Evolutionary conservation across 2,113 vertebrate species (phyloP), one percentile per base, ranked within the genome.

Genomic region (Scophthalmus maximus): DNA sequence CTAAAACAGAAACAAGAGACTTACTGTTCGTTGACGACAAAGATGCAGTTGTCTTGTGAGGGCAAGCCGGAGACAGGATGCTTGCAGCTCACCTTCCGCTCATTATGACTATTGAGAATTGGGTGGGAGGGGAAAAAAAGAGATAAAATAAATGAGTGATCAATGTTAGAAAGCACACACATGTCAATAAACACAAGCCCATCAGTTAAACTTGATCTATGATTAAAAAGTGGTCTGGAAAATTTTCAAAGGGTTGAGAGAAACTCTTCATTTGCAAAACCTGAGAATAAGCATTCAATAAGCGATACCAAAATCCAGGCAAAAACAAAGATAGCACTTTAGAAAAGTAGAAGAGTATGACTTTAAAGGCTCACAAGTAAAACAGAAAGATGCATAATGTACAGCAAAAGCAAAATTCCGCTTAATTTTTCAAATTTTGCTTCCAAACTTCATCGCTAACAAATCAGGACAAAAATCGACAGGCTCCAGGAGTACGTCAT

Each of bases 1-100:
- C 78, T 73, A 77, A 26, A 58, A 61, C 17, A 68, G 42, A 82
- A 73, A 92, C 73, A 87, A 91, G 85, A 75, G 58, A 96, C 98
- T 98, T 95, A 99, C 98, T 98, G 97, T 91, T 99, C 97, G 88
- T 95, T 98, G 88, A 99, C 91, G 32, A 99, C 96, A 92, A 99
- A 99, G 93, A 99, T 98, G 82, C 98, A 99, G 83, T 98, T 99
- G 92, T 99, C 98, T 88, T 98, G 97, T 0, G 98, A 99, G 8
- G 98, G 96, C 60, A 93, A 89, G 76, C 94, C 95, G 14, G 96
- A 96, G 62, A 98, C 95, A 30, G 98, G 97, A 88, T 99, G 98
- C 70, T 97, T 98, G 88, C 98, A 99, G 80, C 96, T 98, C 87
- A 99, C 98, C 94, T 99, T 98, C 87, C 97, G 94, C 90, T 99